A percentile compares a stretch with the other conserved stretches of the same genome.
phyloP scores from a whole-genome alignment of 1,140 invertebrate genomes.

The Calliphora vicina region DNA sequence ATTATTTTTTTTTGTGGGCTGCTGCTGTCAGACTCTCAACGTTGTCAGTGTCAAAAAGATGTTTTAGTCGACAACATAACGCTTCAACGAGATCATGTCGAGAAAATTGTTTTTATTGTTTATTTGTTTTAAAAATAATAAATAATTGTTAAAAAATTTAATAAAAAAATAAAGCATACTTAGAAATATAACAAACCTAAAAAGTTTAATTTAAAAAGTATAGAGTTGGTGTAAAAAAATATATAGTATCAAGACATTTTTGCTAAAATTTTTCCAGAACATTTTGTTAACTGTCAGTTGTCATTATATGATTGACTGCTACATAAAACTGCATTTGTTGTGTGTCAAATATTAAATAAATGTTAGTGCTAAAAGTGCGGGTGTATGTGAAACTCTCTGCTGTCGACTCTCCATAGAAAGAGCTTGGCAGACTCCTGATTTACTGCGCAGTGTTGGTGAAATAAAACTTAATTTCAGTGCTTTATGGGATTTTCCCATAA shows the following conservation, averaged over 20 bases:
- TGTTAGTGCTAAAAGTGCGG: not conserved
- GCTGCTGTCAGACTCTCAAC: constrained; percentile 55
- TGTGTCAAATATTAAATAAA: not conserved
- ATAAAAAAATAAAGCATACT: constrained; percentile 21
- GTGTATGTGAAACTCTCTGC: not conserved
- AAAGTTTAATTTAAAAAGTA: not conserved
- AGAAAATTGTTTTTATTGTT: constrained; percentile 39
- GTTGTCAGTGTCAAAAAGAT: constrained; percentile 63
- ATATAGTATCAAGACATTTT: too few species aligned
- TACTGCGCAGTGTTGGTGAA: not conserved
- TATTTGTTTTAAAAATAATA: constrained; percentile 49
- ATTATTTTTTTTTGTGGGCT: constrained; percentile 44
- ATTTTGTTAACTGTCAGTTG: not conserved
- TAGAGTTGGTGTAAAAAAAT: not conserved
- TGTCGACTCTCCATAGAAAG: not conserved
- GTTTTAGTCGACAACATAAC: constrained; percentile 60
- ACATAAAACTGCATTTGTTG: not conserved
- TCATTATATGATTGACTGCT: not conserved
- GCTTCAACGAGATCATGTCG: constrained; percentile 60
- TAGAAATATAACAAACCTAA: not conserved
- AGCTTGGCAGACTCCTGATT: not conserved
- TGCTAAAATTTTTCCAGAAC: too few species aligned
- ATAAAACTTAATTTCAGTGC: not conserved
- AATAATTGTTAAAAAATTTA: constrained; percentile 34
- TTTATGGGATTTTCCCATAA: not conserved